Base-by-base conservation (phyloP, 1,140 invertebrate species). In the Asbolus verrucosus region DNA sequence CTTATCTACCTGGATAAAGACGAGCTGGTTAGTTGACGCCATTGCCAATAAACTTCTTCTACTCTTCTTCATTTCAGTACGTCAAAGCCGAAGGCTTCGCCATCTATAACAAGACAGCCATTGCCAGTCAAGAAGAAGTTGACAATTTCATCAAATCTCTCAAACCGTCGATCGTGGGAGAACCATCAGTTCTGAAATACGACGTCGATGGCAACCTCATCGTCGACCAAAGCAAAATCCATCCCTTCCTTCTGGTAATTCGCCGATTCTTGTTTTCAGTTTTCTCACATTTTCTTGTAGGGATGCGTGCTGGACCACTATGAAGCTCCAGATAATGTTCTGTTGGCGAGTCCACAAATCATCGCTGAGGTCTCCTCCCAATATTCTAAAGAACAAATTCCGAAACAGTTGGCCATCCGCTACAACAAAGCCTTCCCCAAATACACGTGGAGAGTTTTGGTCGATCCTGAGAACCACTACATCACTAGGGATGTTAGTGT, bases 181-280 rank as follows among this genome's bases (percentile, higher is more conserved):
- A 54, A 54, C 46, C 46, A n/a, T 54, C 61, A 2, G 9, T 63
- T n/a, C 15, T 63, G 19, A 38, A 27, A 63, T 63, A 63, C 36
- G 61, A 39, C 24, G 19, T 27, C 6, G 36, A 41, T 24, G 33
- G 33, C 15, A 30, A 63, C 18, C 9, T 63, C 5, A 39, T 63
- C n/a, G 6, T 13, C 1, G 61, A 39, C 6, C 33, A 63, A 9
- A 63, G 61, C 18, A n/a, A 24, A 6, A 24, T 63, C n/a, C 9
- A 19, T 2, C 61, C 61, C n/a, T 13, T 24, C 11, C 6, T 63
- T 19, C 24, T 63, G 33, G 61, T 63, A 63, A 63, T 39, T 61
- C 19, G 13, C 6, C 24, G n/a, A n/a, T n/a, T n/a, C n/a, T n/a
- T n/a, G 13, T 6, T 9, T 62, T 36, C 1, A 33, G 6, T 62